phyloP scores from a whole-genome alignment of 2,888 invertebrate genomes.

The Ophion slaviceki region DNA sequence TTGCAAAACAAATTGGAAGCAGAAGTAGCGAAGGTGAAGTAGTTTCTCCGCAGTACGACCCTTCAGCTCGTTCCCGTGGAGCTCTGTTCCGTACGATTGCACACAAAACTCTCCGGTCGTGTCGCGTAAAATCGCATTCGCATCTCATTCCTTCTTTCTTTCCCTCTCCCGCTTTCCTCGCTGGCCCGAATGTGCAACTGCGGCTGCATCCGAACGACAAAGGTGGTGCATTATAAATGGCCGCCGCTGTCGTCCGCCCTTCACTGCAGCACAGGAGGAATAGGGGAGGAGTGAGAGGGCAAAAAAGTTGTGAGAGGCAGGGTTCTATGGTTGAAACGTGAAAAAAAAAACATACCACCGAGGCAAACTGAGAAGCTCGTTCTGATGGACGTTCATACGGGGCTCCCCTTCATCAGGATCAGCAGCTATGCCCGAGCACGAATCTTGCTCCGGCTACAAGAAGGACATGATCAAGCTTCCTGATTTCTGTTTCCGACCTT shows the following conservation, averaged over 20 bases:
- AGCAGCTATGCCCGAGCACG: not conserved
- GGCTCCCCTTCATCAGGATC: conserved; percentile 22
- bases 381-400: conserved; percentile 22
- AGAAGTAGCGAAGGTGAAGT: not conserved
- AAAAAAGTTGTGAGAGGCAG: conserved; percentile 1
- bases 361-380: conserved; percentile 11
- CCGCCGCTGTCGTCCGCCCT: conserved; percentile 45
- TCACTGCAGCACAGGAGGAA: not conserved
- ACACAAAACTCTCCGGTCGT: conserved; percentile 51
- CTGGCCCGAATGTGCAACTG: not conserved
- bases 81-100: conserved; percentile 39
- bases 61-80: conserved; percentile 61
- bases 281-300: not conserved
- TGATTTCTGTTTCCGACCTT: no score
- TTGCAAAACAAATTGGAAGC: no score
- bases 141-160: conserved; percentile 43
- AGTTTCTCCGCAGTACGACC: conserved; percentile 29
- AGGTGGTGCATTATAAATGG: conserved; percentile 69
- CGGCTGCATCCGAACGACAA: conserved; percentile 57
- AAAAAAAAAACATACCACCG: not conserved
- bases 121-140: conserved; percentile 57
- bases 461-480: no score
- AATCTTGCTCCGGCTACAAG: no score
- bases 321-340: not conserved
- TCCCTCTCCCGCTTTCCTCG: conserved; percentile 23